Conservation (phyloP, 2,888 invertebrate genomes). For the Leptopilina syphax region DNA sequence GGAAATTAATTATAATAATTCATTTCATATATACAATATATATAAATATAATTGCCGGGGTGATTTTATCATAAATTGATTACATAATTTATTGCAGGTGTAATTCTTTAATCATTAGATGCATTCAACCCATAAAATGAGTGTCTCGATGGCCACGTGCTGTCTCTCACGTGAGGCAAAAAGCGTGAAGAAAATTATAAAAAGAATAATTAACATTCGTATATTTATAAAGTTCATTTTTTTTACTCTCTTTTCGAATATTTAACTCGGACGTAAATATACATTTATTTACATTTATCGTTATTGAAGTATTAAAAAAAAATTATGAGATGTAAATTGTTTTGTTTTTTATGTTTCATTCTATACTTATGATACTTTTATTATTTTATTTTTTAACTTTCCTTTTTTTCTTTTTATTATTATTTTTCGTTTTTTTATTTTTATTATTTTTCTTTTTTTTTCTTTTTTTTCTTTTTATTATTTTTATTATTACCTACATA, state of each 20-base stretch:
- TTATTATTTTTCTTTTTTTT: too few species aligned
- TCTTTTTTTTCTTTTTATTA: too few species aligned
- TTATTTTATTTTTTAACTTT: too few species aligned
- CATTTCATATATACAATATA: too few species aligned
- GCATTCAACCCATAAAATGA: conserved; percentile 12
- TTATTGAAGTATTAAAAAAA: too few species aligned
- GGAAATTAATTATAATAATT: neutral
- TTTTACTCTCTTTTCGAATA: neutral
- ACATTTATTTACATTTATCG: too few species aligned
- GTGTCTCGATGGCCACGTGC: conserved; percentile 9
- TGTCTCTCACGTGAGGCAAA: conserved; percentile 15
- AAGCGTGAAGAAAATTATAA: conserved; percentile 13
- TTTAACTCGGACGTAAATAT: neutral
- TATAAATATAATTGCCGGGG: neutral
- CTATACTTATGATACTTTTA: too few species aligned
- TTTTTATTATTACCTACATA: too few species aligned
- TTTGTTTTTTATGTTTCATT: too few species aligned
- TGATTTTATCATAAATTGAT: conserved; percentile 8
- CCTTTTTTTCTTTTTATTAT: too few species aligned
- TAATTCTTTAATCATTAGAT: conserved; percentile 9
- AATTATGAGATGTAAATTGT: too few species aligned
- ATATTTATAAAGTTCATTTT: neutral
- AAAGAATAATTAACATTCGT: neutral
- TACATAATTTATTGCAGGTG: neutral
- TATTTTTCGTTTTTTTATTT: too few species aligned